Evolutionary conservation across 2,888 invertebrate genomes (phyloP).

Genomic region (Taenaris catops): DNA sequence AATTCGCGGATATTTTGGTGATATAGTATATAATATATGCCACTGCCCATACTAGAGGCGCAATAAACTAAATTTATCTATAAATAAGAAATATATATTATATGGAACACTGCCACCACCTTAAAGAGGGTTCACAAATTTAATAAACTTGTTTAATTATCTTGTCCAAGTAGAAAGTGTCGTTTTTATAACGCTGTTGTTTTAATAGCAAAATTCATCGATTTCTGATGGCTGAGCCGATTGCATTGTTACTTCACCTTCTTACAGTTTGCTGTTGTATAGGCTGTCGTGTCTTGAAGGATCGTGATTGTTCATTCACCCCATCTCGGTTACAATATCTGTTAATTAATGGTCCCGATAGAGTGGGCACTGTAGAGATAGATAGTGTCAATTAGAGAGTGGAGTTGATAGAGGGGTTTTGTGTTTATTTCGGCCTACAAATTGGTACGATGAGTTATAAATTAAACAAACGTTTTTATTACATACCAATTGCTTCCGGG

Average conservation of each 20-base stretch:
- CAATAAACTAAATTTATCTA: no score
- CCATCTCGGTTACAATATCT: constrained; percentile 40
- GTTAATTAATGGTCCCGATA: constrained; percentile 59
- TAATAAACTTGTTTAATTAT: constrained; percentile 8
- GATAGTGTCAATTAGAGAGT: constrained; percentile 63
- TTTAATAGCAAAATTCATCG: constrained; percentile 10
- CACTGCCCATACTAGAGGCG: no score
- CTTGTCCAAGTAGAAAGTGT: constrained; percentile 11
- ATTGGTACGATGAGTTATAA: constrained; percentile 45
- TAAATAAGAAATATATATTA: no score
- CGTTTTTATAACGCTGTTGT: constrained; percentile 3
- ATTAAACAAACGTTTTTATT: constrained; percentile 27
- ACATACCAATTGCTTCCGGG: background rate
- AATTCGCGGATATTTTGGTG: no score
- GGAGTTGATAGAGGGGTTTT: constrained; percentile 31
- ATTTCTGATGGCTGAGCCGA: constrained; percentile 9
- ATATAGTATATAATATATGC: no score
- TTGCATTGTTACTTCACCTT: constrained; percentile 13
- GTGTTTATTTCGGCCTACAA: constrained; percentile 45
- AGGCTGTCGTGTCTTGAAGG: constrained; percentile 27
- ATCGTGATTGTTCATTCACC: constrained; percentile 44
- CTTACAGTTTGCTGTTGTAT: constrained; percentile 21
- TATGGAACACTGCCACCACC: no score
- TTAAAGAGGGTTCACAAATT: no score
- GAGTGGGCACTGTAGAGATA: constrained; percentile 43